Evolutionary conservation across 1,140 invertebrate genomes (phyloP).

Genomic region (Drosophila pallidifrons): DNA sequence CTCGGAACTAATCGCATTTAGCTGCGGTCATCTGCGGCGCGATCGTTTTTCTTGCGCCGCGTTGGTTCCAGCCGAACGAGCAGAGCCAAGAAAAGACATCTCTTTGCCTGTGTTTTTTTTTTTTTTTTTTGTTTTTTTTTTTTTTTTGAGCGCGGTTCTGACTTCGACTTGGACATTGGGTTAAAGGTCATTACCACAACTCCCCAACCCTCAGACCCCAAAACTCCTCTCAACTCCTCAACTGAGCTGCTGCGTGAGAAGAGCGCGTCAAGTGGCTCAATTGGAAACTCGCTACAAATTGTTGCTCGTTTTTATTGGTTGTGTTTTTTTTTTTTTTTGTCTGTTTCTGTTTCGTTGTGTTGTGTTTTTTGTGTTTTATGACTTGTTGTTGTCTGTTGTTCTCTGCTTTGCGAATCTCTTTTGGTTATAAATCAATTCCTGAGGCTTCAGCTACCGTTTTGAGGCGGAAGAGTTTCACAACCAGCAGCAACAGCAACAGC

Average conservation of each 20-base stretch:
- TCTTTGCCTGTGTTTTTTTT: not conserved
- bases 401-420: slow-evolving; percentile 59
- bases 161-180: slow-evolving; percentile 46
- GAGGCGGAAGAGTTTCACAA: slow-evolving; percentile 20
- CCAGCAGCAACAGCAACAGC: not conserved
- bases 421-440: slow-evolving; percentile 76
- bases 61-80: slow-evolving; percentile 72
- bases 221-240: slow-evolving; percentile 11
- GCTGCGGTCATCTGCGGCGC: slow-evolving; percentile 80
- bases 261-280: slow-evolving; percentile 79
- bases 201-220: slow-evolving; percentile 9
- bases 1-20: slow-evolving; percentile 81
- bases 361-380: slow-evolving; percentile 1
- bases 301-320: slow-evolving; percentile 43
- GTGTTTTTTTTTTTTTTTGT: slow-evolving; percentile 44
- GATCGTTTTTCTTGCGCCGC: slow-evolving; percentile 68
- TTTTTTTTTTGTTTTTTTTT: too few relatives aligned
- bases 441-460: slow-evolving; percentile 71
- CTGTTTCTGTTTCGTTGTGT: not conserved
- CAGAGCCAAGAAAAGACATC: slow-evolving; percentile 26
- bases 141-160: not conserved
- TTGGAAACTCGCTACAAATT: slow-evolving; percentile 56
- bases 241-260: slow-evolving; percentile 59
- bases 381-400: slow-evolving; percentile 17
- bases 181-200: slow-evolving; percentile 76